Evolutionary conservation across 2,113 vertebrate genomes (phyloP).

Genomic region (Ramphastos sulfuratus): DNA sequence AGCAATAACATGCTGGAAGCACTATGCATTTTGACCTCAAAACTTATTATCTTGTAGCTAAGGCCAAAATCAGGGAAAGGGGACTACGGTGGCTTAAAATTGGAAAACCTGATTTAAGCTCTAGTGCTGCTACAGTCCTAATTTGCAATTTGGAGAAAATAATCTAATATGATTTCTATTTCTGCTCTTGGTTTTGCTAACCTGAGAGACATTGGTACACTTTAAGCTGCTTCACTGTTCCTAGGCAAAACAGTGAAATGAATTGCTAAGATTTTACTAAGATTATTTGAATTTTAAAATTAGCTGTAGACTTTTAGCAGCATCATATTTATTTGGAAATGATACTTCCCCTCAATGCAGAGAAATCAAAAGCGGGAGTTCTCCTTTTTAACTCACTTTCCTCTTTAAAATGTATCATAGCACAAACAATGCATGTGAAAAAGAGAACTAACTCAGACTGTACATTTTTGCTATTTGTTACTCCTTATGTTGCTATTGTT

Average conservation of each 20-base stretch:
- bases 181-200: not conserved
- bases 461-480: not conserved
- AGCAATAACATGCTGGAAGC: not conserved
- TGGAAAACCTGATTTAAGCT: not conserved
- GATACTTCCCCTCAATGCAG: slow-evolving; percentile 67
- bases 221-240: not conserved
- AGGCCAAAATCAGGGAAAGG: not conserved
- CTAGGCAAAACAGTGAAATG: not conserved
- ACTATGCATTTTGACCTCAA: not conserved
- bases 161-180: not conserved
- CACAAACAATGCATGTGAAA: slow-evolving; percentile 55
- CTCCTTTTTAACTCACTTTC: slow-evolving; percentile 71
- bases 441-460: slow-evolving; percentile 36
- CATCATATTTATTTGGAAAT: slow-evolving; percentile 38
- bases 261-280: not conserved
- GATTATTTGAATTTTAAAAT: slow-evolving; percentile 6
- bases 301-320: not conserved
- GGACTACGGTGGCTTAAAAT: not conserved
- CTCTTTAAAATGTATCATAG: slow-evolving; percentile 5
- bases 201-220: not conserved
- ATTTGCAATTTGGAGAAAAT: not conserved
- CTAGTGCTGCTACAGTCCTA: not conserved
- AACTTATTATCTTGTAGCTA: not conserved
- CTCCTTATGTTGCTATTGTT: not conserved
- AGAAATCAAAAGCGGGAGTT: slow-evolving; percentile 69